These are phyloP conservation scores for Zootoca vivipara DNA, from an alignment of 2,113 vertebrate species.

Conservation along the genomic window DNA sequence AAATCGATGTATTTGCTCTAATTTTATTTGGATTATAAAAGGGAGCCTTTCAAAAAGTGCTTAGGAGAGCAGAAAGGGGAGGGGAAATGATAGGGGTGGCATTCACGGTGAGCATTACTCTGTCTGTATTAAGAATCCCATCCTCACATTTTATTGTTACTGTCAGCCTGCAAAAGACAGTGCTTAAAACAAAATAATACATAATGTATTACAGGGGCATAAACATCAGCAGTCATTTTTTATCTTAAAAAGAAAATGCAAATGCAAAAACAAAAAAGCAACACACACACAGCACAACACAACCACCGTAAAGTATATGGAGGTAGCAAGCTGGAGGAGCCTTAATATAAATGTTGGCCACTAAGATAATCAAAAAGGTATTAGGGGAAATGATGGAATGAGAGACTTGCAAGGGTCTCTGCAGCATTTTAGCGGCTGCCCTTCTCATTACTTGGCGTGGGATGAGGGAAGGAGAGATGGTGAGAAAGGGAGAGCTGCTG, in stretches of 20 bases:
- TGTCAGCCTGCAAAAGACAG: slow-evolving; percentile 99
- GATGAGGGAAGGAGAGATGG: not conserved
- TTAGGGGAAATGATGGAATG: slow-evolving; percentile 68
- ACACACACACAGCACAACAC: not conserved
- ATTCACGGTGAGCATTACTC: slow-evolving; percentile 92
- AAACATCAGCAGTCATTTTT: slow-evolving; percentile 92
- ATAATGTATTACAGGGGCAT: slow-evolving; percentile 94
- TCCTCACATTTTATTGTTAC: slow-evolving; percentile 99
- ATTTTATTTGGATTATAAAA: slow-evolving; percentile 97
- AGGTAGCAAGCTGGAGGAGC: slow-evolving; percentile 48
- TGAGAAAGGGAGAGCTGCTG: not conserved
- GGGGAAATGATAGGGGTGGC: slow-evolving; percentile 74
- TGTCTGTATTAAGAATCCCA: slow-evolving; percentile 99
- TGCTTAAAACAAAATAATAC: slow-evolving; percentile 99
- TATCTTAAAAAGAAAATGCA: slow-evolving; percentile 94
- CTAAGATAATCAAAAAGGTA: slow-evolving; percentile 72
- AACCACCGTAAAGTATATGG: slow-evolving; percentile 24
- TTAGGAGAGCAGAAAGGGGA: slow-evolving; percentile 90
- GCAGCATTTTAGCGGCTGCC: slow-evolving; percentile 59
- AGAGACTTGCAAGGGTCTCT: slow-evolving; percentile 60
- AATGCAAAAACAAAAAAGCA: slow-evolving; percentile 58
- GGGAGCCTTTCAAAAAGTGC: slow-evolving; percentile 94
- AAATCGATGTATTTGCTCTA: slow-evolving; percentile 88
- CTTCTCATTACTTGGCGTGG: slow-evolving; percentile 31
- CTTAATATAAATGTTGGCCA: slow-evolving; percentile 63